Evolutionary conservation across 2,888 invertebrate species (phyloP), one percentile per base, ranked within the genome.

Genomic region (Drosophila hawaiiensis): DNA sequence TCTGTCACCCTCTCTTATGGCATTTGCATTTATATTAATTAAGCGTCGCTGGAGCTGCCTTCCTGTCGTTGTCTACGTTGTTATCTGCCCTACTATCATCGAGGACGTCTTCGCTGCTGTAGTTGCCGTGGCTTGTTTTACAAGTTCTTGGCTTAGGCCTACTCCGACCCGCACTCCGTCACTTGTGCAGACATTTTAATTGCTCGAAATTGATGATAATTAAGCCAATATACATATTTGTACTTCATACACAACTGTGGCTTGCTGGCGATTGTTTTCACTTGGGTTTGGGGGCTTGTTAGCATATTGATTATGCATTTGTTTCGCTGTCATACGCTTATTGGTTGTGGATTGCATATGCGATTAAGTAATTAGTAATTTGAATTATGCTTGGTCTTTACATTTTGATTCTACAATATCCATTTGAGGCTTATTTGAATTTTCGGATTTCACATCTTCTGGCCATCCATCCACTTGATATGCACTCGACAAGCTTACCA

Each of bases 161-260:
- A 47, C 35, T 19, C 41, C 52, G 16, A 4, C 16, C 25, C 47
- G 22, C 12, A 14, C 68, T 49, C n/a, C 31, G n/a, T 33, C 29
- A 37, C 35, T 37, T 28, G 55, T 65, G 75, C 86, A 85, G 89
- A 85, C 85, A 83, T 86, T 90, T 90, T 86, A 86, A 86, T 86
- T 86, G 85, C 91, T 82, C 77, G 70, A 86, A 89, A 90, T 90
- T 89, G 87, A 89, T 90, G 89, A 89, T 89, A 90, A 86, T 86
- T 90, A 86, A 90, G 91, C 87, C 89, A 90, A 86, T 90, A 82
- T 84, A 89, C 87, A 87, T 89, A 90, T 86, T 89, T 90, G 87
- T 82, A 75, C 66, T 82, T 68, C 58, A 58, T 65, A 14, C 47
- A 39, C 29, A 25, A 35, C 28, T 39, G 29, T 33, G 25, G 16